These are phyloP conservation scores for Hydrozoanthus gracilis DNA, from an alignment of 92 coral and sea anemone species.

Conservation along the genomic window DNA sequence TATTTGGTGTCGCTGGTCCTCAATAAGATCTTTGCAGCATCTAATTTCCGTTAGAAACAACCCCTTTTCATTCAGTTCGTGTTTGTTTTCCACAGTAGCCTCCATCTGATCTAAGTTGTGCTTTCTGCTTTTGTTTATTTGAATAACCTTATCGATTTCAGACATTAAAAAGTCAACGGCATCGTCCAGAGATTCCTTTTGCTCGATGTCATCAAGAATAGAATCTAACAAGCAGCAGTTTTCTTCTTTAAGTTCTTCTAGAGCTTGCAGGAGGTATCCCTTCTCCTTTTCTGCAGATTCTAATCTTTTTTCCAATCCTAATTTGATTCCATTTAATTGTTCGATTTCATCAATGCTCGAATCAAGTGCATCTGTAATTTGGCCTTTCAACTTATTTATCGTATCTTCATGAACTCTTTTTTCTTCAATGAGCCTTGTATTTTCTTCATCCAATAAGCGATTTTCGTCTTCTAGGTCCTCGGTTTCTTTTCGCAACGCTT, in stretches of 20 bases:
- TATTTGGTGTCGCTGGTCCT: slow-evolving; percentile 88
- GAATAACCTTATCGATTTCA: slow-evolving; percentile 67
- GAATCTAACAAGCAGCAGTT: slow-evolving; percentile 72
- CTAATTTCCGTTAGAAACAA: slow-evolving; percentile 82
- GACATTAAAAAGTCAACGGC: slow-evolving; percentile 68
- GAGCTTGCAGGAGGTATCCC: slow-evolving; percentile 56
- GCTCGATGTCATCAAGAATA: slow-evolving; percentile 79
- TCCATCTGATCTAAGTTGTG: slow-evolving; percentile 33
- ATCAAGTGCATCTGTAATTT: slow-evolving; percentile 91
- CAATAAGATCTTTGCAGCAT: slow-evolving; percentile 88
- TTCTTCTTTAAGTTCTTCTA: slow-evolving; percentile 66
- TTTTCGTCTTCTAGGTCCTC: slow-evolving; percentile 83
- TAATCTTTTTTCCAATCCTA: slow-evolving; percentile 67
- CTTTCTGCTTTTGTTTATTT: slow-evolving; percentile 52
- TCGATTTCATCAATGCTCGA: slow-evolving; percentile 97
- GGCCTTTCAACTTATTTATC: slow-evolving; percentile 82
- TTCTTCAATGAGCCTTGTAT: slow-evolving; percentile 82
- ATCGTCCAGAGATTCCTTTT: slow-evolving; percentile 70
- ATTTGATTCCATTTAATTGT: slow-evolving; percentile 76
- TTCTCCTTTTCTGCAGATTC: slow-evolving; percentile 63
- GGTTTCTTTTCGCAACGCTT: slow-evolving; percentile 64
- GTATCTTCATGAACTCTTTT: slow-evolving; percentile 85
- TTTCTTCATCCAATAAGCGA: slow-evolving; percentile 87
- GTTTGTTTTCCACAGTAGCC: slow-evolving; percentile 48
- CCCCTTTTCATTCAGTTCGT: slow-evolving; percentile 60